Conservation (phyloP, 2,888 invertebrate genomes). For the Tryphoninae sp. region DNA sequence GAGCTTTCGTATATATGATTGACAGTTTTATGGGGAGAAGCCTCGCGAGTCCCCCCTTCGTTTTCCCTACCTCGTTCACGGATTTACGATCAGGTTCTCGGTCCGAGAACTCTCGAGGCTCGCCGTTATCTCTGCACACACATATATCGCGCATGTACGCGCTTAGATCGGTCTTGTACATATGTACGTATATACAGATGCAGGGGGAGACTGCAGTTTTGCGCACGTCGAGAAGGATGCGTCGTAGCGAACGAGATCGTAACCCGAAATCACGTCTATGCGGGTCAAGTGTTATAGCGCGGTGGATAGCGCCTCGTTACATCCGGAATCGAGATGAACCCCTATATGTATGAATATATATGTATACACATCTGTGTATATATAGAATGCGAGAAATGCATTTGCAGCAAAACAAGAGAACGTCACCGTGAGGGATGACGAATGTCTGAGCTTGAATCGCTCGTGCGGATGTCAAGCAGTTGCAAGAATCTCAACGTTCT, state of each 20-base stretch:
- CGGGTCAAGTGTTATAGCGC: constrained; percentile 62
- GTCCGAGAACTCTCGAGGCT: constrained; percentile 68
- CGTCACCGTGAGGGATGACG: constrained; percentile 11
- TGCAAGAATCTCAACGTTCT: background rate
- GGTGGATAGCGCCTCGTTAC: constrained; percentile 50
- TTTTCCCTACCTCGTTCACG: constrained; percentile 67
- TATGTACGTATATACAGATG: background rate
- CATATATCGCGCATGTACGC: background rate
- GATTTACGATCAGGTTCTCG: constrained; percentile 73
- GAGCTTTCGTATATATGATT: constrained; percentile 72
- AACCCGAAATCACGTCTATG: constrained; percentile 62
- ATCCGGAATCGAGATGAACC: constrained; percentile 10
- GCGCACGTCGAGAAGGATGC: constrained; percentile 17
- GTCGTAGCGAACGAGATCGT: constrained; percentile 44
- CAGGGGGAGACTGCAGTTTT: background rate
- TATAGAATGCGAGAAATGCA: constrained; percentile 27
- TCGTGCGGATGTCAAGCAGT: background rate
- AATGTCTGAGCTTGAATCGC: constrained; percentile 16
- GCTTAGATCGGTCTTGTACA: background rate
- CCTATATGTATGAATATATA: background rate
- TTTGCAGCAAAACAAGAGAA: constrained; percentile 3
- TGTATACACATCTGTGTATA: background rate
- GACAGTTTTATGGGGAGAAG: constrained; percentile 77
- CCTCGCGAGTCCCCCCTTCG: constrained; percentile 47
- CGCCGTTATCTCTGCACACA: background rate